Percentiles rank a stretch among this genome's conserved stretches.
phyloP scores from a whole-genome alignment of 1,140 invertebrate genomes.

The Thaumatotibia leucotreta region DNA sequence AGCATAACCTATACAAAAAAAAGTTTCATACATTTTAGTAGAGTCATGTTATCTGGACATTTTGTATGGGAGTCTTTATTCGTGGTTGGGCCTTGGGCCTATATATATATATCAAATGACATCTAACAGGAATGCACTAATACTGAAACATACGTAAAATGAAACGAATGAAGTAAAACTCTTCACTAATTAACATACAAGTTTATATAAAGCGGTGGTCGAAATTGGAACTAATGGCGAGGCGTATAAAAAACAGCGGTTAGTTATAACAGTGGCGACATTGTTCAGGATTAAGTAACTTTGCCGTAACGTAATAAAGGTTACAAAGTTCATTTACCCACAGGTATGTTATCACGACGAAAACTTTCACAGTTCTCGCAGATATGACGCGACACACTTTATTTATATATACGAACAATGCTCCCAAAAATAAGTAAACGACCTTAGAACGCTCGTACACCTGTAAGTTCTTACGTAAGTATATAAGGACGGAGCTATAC shows the following conservation, averaged over 20 bases:
- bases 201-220: background rate
- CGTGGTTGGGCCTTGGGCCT: no score
- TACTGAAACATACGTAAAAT: background rate
- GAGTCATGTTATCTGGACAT: no score
- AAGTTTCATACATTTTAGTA: no score
- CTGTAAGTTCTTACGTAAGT: no score
- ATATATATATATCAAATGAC: no score
- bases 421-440: no score
- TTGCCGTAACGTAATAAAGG: background rate
- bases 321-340: background rate
- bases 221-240: background rate
- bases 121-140: background rate
- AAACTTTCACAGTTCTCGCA: background rate
- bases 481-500: no score
- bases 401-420: background rate
- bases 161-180: background rate
- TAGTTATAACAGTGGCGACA: background rate
- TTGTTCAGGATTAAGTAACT: background rate
- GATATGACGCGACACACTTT: background rate
- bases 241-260: background rate
- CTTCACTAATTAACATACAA: background rate
- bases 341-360: background rate
- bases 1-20: no score
- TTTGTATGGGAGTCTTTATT: no score
- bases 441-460: no score